Percentiles rank a stretch among this genome's conserved stretches.
Conservation (phyloP, 2,888 invertebrate genomes). For the Harmothoe impar region DNA sequence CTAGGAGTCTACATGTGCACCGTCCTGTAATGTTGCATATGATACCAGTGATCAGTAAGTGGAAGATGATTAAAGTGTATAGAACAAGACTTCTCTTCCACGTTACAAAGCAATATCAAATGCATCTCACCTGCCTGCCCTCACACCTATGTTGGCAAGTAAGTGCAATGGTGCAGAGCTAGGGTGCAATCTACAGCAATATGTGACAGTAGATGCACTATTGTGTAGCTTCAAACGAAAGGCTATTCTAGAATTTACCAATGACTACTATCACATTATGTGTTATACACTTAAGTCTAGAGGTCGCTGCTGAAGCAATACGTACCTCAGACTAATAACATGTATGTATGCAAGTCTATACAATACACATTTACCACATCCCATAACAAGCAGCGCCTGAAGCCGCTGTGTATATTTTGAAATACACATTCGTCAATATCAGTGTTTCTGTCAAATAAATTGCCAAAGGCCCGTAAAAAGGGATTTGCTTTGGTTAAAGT, state of each 20-base stretch:
- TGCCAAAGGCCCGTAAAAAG: no score
- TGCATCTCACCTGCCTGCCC: neutral
- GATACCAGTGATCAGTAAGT: constrained; percentile 55
- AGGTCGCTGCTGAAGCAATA: neutral
- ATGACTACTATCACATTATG: constrained; percentile 18
- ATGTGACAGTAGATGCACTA: neutral
- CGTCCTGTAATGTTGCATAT: constrained; percentile 46
- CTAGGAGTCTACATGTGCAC: neutral
- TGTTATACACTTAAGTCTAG: neutral
- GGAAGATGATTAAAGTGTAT: constrained; percentile 24
- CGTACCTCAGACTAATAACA: neutral
- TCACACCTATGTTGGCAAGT: constrained; percentile 11
- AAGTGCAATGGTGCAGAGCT: neutral
- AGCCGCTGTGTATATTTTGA: no score
- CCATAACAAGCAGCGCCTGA: no score
- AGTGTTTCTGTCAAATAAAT: no score
- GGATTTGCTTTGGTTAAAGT: no score
- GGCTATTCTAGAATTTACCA: neutral
- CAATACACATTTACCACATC: no score
- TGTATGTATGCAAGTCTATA: neutral
- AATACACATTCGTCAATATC: no score
- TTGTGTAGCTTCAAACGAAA: neutral
- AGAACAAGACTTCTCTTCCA: constrained; percentile 6
- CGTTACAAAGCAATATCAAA: constrained; percentile 54
- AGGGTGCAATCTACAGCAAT: neutral